Base-by-base conservation (phyloP, 2,888 invertebrate species). In the Diarsia dahlii region DNA sequence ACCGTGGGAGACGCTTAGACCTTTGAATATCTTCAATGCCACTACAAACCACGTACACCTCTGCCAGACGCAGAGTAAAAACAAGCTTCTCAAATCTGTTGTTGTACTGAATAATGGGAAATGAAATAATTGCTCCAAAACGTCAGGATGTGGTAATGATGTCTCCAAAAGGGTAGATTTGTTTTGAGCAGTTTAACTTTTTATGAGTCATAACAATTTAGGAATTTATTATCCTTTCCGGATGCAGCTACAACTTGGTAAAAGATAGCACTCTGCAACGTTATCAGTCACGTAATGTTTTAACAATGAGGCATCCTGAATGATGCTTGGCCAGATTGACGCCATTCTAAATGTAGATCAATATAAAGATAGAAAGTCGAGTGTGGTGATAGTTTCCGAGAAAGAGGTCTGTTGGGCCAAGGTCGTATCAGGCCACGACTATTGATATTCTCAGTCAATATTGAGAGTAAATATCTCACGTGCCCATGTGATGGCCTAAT, bases 391-490 rank as follows among this genome's bases (percentile, higher is more conserved):
- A 84, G 71, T 85, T 92, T 93, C 93, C 80, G 20, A 89, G 92
- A 93, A 94, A 88, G 84, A 89, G 88, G 87, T 90, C 86, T 91
- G 81, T 87, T 82, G 88, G 83, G 77, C 90, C 94, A 95, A 95
- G 95, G 95, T 93, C 94, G 90, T 92, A 94, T 94, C 92, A 90
- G 91, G 86, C 88, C 89, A 89, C 91, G 89, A 89, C 90, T 95
- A 95, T 95, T 94, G 95, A 96, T 95, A 95, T 92, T 93, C 92
- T 91, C 89, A 80, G 95, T 95, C 93, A 96, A 96, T 94, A 96
- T 94, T 92, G 90, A 89, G 90, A 92, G 95, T 94, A 94, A 96
- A 96, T 94, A 96, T 94, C 95, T 95, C 95, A 95, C 95, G 94
- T 94, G 93, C 92, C 95, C 91, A 93, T 92, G 94, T 90, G 94